Percentiles rank a stretch among this genome's conserved stretches.
phyloP scores from a whole-genome alignment of 2,113 vertebrate species.

The Elgaria multicarinata region DNA sequence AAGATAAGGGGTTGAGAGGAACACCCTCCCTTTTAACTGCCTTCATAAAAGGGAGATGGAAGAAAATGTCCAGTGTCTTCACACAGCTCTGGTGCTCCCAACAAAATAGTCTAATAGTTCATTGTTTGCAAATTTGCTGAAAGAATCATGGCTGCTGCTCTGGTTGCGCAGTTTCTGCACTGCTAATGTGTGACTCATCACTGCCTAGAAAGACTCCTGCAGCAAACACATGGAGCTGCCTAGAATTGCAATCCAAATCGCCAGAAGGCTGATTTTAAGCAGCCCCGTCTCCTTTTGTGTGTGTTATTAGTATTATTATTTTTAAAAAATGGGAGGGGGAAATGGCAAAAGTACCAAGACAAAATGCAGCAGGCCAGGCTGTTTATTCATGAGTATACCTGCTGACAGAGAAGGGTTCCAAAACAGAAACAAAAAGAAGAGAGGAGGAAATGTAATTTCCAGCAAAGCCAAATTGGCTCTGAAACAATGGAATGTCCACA shows the following conservation, averaged over 20 bases:
- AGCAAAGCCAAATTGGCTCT: background rate
- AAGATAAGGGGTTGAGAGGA: background rate
- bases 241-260: conserved; percentile 16
- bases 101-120: background rate
- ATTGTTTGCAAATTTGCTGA: conserved; percentile 36
- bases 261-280: conserved; percentile 35
- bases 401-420: background rate
- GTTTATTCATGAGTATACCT: background rate
- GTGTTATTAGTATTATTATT: too few species aligned
- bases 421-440: background rate
- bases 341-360: background rate
- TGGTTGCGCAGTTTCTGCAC: background rate
- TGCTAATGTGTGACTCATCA: conserved; percentile 53
- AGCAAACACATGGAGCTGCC: conserved; percentile 30
- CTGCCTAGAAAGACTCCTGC: conserved; percentile 19
- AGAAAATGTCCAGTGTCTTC: conserved; percentile 4
- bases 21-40: background rate
- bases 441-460: background rate
- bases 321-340: background rate
- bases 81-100: background rate
- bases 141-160: conserved; percentile 42
- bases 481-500: background rate
- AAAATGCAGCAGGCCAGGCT: background rate
- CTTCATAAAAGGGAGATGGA: background rate
- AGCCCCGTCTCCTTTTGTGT: background rate